These are phyloP conservation scores for Chiridota heheva DNA, from an alignment of 35 echinoderm and acorn worm species.

Conservation along the genomic window DNA sequence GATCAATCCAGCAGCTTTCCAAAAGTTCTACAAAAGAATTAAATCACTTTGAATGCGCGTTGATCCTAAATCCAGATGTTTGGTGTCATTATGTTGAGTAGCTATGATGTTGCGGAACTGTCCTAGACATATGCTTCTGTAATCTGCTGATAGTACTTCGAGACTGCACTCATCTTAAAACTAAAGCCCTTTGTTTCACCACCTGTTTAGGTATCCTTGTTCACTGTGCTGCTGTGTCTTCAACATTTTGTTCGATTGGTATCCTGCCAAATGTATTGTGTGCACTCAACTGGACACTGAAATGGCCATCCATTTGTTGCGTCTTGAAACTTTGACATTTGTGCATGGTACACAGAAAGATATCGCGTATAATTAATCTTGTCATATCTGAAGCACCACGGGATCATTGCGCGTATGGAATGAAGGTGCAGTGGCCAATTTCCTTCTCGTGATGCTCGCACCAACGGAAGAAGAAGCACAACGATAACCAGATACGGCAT, in stretches of 20 bases:
- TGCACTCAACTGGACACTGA: slow-evolving; percentile 15
- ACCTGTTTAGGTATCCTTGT: slow-evolving; percentile 47
- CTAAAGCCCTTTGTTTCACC: slow-evolving; percentile 55
- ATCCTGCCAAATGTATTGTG: slow-evolving; percentile 29
- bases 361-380: slow-evolving; percentile 49
- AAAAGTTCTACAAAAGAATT: neutral
- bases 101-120: slow-evolving; percentile 8
- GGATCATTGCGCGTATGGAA: slow-evolving; percentile 13
- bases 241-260: slow-evolving; percentile 42
- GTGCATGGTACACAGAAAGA: slow-evolving; percentile 52
- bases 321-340: slow-evolving; percentile 24
- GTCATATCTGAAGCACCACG: slow-evolving; percentile 54
- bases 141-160: slow-evolving; percentile 42
- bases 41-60: slow-evolving; percentile 2
- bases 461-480: slow-evolving; percentile 21
- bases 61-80: neutral
- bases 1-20: neutral
- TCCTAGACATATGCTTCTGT: neutral
- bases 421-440: slow-evolving; percentile 56
- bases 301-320: slow-evolving; percentile 9
- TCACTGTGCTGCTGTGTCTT: slow-evolving; percentile 55
- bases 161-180: slow-evolving; percentile 15
- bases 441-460: slow-evolving; percentile 33
- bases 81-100: neutral
- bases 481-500: slow-evolving; percentile 49